Percentiles rank a stretch among this genome's conserved stretches.
These are phyloP conservation scores for Myiozetetes cayanensis DNA, from an alignment of 2,113 vertebrate genomes.

Conservation along the genomic window DNA sequence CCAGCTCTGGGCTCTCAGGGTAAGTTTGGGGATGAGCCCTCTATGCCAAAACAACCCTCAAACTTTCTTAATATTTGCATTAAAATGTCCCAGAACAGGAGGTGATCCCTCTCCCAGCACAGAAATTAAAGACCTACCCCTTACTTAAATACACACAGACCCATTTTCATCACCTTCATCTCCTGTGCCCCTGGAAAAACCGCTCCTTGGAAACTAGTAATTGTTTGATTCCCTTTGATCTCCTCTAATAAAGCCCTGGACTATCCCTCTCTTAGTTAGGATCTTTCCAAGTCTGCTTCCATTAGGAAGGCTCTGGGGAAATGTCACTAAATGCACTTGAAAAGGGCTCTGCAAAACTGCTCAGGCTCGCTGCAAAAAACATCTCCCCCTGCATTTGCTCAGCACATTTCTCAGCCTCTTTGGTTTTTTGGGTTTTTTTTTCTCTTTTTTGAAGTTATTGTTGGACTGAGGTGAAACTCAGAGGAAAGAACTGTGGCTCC, in stretches of 20 bases:
- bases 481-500: neutral
- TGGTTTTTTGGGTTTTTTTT: neutral
- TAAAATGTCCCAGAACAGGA: neutral
- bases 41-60: neutral
- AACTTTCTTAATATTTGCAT: neutral
- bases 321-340: slow-evolving; percentile 40
- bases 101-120: neutral
- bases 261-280: slow-evolving; percentile 15
- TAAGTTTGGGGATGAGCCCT: neutral
- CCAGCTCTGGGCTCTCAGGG: neutral
- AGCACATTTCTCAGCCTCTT: neutral
- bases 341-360: slow-evolving; percentile 13
- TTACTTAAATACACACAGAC: neutral
- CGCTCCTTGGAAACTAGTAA: slow-evolving; percentile 17
- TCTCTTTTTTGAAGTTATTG: neutral
- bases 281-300: neutral
- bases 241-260: neutral
- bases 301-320: slow-evolving; percentile 28
- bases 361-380: neutral
- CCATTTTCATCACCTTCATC: neutral
- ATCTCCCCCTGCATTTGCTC: neutral
- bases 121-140: neutral
- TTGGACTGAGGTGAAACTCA: neutral
- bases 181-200: neutral
- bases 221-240: slow-evolving; percentile 41